A percentile compares a stretch with the other conserved stretches of the same genome.
Evolutionary conservation across 2,113 vertebrate genomes (phyloP).

Genomic region (Calonectris borealis): DNA sequence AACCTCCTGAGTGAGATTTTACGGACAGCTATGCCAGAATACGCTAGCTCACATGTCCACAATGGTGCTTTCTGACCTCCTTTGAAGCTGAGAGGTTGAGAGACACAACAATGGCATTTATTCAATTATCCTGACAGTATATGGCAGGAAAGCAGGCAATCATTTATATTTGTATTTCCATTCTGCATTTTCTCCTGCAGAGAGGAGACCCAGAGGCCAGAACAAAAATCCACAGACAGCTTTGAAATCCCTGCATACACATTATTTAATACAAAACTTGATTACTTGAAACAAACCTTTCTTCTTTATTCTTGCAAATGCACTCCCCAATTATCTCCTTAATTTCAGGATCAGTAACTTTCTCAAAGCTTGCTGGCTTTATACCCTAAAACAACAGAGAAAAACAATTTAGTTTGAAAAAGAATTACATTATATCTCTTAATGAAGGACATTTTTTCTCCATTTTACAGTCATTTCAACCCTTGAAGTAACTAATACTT

Average conservation of each 20-base stretch:
- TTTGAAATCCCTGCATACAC: neutral
- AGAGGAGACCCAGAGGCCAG: neutral
- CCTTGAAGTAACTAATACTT: neutral
- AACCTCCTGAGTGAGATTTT: neutral
- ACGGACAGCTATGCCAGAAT: neutral
- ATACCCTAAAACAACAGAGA: slow-evolving; percentile 81
- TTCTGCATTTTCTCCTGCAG: neutral
- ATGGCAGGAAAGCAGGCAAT: neutral
- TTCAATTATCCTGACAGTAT: neutral
- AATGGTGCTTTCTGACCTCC: neutral
- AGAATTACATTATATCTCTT: neutral
- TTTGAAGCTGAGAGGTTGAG: neutral
- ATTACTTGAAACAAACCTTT: slow-evolving; percentile 82
- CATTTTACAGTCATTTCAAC: neutral
- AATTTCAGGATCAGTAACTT: slow-evolving; percentile 94
- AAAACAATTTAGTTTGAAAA: neutral
- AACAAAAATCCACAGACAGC: neutral
- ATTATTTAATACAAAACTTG: neutral
- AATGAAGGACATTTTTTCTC: neutral
- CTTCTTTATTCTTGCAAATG: slow-evolving; percentile 95
- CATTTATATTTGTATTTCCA: neutral
- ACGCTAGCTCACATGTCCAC: fast-evolving
- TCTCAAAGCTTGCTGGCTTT: slow-evolving; percentile 95
- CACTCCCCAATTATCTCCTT: slow-evolving; percentile 99
- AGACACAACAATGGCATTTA: neutral